phyloP scores from a whole-genome alignment of 2,888 invertebrate genomes.

The Eupithecia subfuscata region DNA sequence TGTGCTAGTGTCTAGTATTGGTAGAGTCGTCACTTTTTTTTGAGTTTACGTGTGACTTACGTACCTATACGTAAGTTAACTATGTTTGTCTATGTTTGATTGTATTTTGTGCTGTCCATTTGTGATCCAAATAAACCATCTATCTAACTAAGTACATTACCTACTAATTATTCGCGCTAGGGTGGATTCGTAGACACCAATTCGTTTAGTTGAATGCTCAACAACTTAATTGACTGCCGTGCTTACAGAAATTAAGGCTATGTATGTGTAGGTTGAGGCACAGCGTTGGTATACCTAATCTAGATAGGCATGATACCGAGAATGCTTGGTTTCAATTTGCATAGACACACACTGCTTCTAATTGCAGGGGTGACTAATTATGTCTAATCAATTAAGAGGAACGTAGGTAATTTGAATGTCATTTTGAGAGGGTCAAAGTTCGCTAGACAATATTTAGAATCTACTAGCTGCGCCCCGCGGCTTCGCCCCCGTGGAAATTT shows the following conservation, averaged over 20 bases:
- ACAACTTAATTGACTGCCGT: not conserved
- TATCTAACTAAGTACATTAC: not conserved
- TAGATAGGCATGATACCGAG: constrained; percentile 19
- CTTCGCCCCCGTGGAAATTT: no score
- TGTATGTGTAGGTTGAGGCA: constrained; percentile 12
- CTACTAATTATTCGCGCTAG: not conserved
- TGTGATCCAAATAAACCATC: no score
- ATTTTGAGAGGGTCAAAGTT: not conserved
- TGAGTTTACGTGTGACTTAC: not conserved
- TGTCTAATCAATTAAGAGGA: constrained; percentile 15
- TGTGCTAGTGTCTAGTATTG: not conserved
- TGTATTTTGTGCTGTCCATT: no score
- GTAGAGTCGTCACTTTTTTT: not conserved
- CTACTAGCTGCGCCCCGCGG: no score
- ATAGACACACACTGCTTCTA: constrained; percentile 25
- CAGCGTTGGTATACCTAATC: constrained; percentile 17
- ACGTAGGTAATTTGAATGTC: not conserved
- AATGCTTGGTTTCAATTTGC: constrained; percentile 18
- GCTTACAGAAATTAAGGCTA: constrained; percentile 3
- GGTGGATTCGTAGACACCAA: not conserved
- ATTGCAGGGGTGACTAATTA: constrained; percentile 19
- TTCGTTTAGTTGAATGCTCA: not conserved
- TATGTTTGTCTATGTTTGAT: no score
- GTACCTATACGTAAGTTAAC: not conserved
- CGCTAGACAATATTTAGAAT: not conserved